Base-by-base conservation (phyloP, 2,888 invertebrate species). In the Andricus quercusramuli region DNA sequence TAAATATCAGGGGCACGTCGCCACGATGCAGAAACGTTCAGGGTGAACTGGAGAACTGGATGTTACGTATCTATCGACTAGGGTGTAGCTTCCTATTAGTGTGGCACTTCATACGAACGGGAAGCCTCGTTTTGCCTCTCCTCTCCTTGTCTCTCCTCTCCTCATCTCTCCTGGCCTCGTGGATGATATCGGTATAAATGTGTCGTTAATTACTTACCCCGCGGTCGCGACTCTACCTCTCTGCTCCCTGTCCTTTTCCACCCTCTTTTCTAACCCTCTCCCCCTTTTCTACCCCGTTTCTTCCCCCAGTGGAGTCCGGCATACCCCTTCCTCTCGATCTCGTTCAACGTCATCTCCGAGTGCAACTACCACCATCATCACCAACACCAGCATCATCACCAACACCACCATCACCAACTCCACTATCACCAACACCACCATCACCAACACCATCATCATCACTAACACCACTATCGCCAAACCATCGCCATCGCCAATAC, bases 121-220 rank as follows among this genome's bases (percentile, higher is more conserved):
- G 87, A 86, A 37, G 8, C 9, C 8, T 8, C 85, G 87, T 83
- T 37, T 67, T 32, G 32, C 6, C 32, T 6, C 37, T 9, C 37
- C 37, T 37, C 37, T 37, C 37, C 8, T 37, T 37, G 37, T 37
- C 37, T 37, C 37, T 37, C 37, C 8, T 37, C 37, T 37, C 37
- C 9, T 1, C 37, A 9, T 1, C 37, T 37, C 82, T 78, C 79
- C 82, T 67, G 51, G 17, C 59, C 70, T 80, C 80, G 84, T 85
- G 81, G 86, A 87, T 92, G 90, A 91, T 92, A 92, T 91, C 90
- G 91, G 8, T 91, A 91, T 91, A 92, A 92, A 92, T 89, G 91
- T 90, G 91, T 89, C 91, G 91, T 92, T 92, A 92, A 92, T 91
- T 92, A 92, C 91, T 91, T 91, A 91, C 89, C 88, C 89, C 88